Evolutionary conservation across 2,888 invertebrate species (phyloP), one percentile per base, ranked within the genome.

Genomic region (Diploptera punctata): DNA sequence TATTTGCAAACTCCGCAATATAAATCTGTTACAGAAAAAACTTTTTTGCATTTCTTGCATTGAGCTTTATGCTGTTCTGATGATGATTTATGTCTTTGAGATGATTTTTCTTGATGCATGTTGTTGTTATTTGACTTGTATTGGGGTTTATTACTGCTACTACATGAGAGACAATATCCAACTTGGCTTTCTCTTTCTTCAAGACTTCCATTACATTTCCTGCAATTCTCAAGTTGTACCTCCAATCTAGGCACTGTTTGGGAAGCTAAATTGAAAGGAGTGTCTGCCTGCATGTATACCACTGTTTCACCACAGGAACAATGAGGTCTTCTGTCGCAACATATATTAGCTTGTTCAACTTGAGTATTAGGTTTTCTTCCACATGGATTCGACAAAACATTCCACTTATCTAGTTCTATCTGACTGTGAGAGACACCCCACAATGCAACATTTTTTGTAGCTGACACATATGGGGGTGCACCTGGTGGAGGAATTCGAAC

Each of bases 341-440:
- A 7, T 10, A 33, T 33, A 33, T 5, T 10, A 33, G 33, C 5
- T 10, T 33, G 33, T 33, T 33, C 33, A n/a, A n/a, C n/a, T 13
- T 49, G 3, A 3, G 3, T 18, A 19, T 3, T 7, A 10, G 49
- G 16, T 54, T 54, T 19, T 16, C 3, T 2, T 19, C 10, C 21
- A 3, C 19, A 9, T n/a, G n/a, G n/a, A 24, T 24, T 1, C 5
- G 16, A 1, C 24, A 16, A 13, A 9, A 54, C 21, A n/a, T n/a
- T 44, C 44, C 16, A 29, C 29, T 1, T 13, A 5, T 29, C 57
- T 16, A 57, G 18, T 31, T 31, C 9, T 57, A 57, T n/a, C 31
- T 57, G 29, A 57, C 57, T 31, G 10, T 65, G 44, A 44, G 65
- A 47, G 4, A 65, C n/a, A n/a, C 43, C 26, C 38, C 65, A 65